phyloP scores from a whole-genome alignment of 2,888 invertebrate species.

The Amblyjoppa fuscipennis region DNA sequence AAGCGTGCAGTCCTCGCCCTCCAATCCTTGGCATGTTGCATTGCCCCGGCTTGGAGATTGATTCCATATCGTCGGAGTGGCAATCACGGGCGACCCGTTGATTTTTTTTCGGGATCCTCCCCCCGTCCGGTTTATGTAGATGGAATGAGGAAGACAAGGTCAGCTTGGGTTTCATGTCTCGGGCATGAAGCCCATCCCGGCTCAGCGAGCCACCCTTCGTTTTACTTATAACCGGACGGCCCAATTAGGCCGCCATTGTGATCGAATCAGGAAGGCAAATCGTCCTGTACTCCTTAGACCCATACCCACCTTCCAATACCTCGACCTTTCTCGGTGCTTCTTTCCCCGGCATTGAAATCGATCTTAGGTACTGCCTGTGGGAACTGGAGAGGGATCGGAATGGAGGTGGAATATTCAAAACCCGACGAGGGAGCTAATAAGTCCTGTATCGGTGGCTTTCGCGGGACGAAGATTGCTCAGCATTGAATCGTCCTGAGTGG shows the following conservation, averaged over 20 bases:
- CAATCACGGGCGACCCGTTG: slow-evolving; percentile 41
- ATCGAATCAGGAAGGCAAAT: slow-evolving; percentile 68
- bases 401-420: slow-evolving; percentile 36
- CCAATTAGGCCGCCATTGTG: slow-evolving; percentile 68
- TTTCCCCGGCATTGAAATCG: slow-evolving; percentile 50
- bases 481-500: slow-evolving; percentile 1
- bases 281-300: slow-evolving; percentile 35
- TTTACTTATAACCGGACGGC: slow-evolving; percentile 65
- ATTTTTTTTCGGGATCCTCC: slow-evolving; percentile 33
- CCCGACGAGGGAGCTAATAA: slow-evolving; percentile 56
- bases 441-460: slow-evolving; percentile 34
- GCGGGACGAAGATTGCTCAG: slow-evolving; percentile 27
- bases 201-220: slow-evolving; percentile 59
- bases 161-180: slow-evolving; percentile 57
- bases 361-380: slow-evolving; percentile 39
- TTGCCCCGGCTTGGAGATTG: slow-evolving; percentile 37
- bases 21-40: slow-evolving; percentile 23
- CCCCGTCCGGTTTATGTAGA: slow-evolving; percentile 34
- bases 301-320: slow-evolving; percentile 36
- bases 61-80: slow-evolving; percentile 52
- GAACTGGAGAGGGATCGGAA: slow-evolving; percentile 21
- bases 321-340: slow-evolving; percentile 26
- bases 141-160: slow-evolving; percentile 54
- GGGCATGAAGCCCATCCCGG: slow-evolving; percentile 1
- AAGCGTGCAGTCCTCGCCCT: slow-evolving; percentile 11